Base-by-base conservation (phyloP, 1,140 invertebrate genomes). In the Aphaenogaster floridana region DNA sequence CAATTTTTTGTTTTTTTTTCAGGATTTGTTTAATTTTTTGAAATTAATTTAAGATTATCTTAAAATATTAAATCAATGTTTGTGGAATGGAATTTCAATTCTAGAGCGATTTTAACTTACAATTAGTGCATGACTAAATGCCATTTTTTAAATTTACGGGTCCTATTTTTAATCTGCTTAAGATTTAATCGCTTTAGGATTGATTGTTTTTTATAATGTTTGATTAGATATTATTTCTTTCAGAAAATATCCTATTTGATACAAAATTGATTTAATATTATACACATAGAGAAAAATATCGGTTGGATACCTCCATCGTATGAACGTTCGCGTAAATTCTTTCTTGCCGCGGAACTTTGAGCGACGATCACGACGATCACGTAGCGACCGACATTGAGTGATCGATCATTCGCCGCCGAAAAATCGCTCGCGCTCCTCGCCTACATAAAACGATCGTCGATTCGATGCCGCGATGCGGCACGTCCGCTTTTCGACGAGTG, bases 371-470 rank as follows among this genome's bases (percentile, higher is more conserved):
- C 80, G 52, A 54, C 80, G 68, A 84, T 84, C 68, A 84, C 69
- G 68, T 84, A 52, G 69, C 54, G 69, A 36, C 52, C 69, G 80
- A 86, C 83, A 57, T 86, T 86, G 76, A 86, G 63, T 77, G 83
- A 79, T 86, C 83, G 72, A 86, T 86, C 72, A 86, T 78, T 77
- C 48, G 72, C 52, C 39, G 50, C 34, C 72, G 83, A 86, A 86
- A 86, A 54, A 86, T 84, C 69, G 69, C 48, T 63, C 54, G 54
- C 69, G 54, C 54, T 74, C 42, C 45, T 84, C 80, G 52, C 68
- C 69, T 59, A 61, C 54, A 74, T 84, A 57, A 86, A 86, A 88
- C 61, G 69, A 50, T 59, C 11, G 74, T 50, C 79, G 57, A 72
- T 54, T 17, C 15, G 72, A 63, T 45, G 59, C 42, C 63, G 78